Evolutionary conservation across 1,140 invertebrate species (phyloP), one percentile per base, ranked within the genome.

Genomic region (Sipha flava): DNA sequence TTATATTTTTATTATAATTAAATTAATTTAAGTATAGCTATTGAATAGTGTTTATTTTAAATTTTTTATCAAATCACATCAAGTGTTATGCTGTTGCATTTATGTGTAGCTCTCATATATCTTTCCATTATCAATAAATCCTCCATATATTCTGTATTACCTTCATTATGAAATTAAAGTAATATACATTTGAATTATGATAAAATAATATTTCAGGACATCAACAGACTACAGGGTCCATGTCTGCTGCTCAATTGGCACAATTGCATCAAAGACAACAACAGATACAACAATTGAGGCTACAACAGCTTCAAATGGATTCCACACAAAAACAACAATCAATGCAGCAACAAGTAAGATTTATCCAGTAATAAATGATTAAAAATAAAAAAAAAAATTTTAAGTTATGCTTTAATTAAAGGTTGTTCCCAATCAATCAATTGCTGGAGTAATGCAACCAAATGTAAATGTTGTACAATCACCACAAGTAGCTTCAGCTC

Each of bases 261-360:
- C 83, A 84, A 49, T 66, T 84, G 45, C 82, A 81, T 40, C 82
- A 84, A 62, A 84, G 85, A 70, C 80, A 81, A 59, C 82, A 83
- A 66, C 81, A 82, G 79, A 80, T 81, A 16, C 84, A 84, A 31
- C 79, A 80, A 40, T 79, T 82, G 31, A 72, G 45, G 43, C 40
- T 62, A n/a, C 75, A 57, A 21, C 80, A 81, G 43, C 37, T 81
- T 40, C 81, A 82, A 52, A 81, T 83, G 70, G 62, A 79, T 73
- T n/a, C 73, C n/a, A 79, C 80, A 52, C 45, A 68, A 81, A 81
- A 80, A 52, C 80, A 81, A 37, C 82, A 82, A 59, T 57, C 18
- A 12, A 77, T 57, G 68, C 70, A 59, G 16, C 81, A 81, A 47
- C 81, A 82, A 72, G 72, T 70, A 49, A 26, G 3, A 6, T 73